A percentile compares a stretch with the other conserved stretches of the same genome.
Evolutionary conservation across 2,888 invertebrate species (phyloP).

Genomic region (Gerris lacustris): DNA sequence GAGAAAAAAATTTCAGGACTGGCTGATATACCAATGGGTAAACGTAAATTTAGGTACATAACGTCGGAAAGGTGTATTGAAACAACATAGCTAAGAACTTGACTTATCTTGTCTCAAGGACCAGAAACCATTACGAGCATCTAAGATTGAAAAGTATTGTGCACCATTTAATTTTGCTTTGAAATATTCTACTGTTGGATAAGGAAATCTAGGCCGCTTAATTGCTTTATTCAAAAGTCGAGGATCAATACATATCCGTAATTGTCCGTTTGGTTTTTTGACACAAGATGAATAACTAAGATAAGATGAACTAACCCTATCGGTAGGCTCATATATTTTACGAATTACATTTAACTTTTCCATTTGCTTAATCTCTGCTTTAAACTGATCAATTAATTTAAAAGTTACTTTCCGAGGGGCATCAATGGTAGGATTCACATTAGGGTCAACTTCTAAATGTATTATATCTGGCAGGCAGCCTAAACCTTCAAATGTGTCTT

Average conservation of each 20-base stretch:
- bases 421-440: conserved; percentile 20
- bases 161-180: conserved; percentile 17
- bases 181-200: conserved; percentile 26
- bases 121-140: conserved; percentile 25
- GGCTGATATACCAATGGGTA: conserved; percentile 27
- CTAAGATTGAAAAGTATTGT: conserved; percentile 23
- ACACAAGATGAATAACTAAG: conserved; percentile 25
- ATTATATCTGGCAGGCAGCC: conserved; percentile 19
- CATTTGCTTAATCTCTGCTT: background rate
- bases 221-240: conserved; percentile 26
- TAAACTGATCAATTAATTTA: conserved; percentile 15
- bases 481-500: conserved; percentile 20
- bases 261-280: conserved; percentile 24
- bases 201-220: conserved; percentile 20
- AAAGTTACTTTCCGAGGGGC: conserved; percentile 28
- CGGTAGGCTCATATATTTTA: conserved; percentile 25
- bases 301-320: too few relatives aligned
- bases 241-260: conserved; percentile 28
- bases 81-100: conserved; percentile 23
- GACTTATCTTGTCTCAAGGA: conserved; percentile 25
- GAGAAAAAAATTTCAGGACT: conserved; percentile 24
- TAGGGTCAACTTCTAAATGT: conserved; percentile 11
- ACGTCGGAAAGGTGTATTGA: conserved; percentile 29
- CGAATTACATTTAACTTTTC: conserved; percentile 22
- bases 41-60: conserved; percentile 18